A percentile compares a stretch with the other conserved stretches of the same genome.
These are phyloP conservation scores for Actenoides lindsayi DNA, from an alignment of 2,113 vertebrate species.

Conservation along the genomic window DNA sequence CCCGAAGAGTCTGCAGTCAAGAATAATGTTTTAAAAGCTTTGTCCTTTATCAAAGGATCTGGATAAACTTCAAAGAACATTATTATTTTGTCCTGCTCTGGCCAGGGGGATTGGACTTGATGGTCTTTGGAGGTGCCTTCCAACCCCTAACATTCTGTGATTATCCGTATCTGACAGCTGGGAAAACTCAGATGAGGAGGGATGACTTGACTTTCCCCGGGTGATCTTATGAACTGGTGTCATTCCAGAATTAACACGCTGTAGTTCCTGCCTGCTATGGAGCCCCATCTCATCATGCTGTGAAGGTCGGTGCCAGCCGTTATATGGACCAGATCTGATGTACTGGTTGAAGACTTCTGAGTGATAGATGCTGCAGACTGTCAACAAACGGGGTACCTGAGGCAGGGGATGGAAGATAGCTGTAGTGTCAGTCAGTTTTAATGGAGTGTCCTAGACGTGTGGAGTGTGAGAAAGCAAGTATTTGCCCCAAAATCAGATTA, in stretches of 20 bases:
- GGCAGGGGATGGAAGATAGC: not conserved
- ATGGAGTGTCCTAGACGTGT: not conserved
- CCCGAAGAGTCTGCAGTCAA: not conserved
- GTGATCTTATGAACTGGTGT: not conserved
- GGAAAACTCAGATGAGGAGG: not conserved
- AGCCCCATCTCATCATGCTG: not conserved
- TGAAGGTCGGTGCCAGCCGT: not conserved
- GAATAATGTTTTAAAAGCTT: slow-evolving; percentile 38
- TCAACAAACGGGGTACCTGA: not conserved
- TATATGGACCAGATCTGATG: not conserved
- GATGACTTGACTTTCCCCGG: not conserved
- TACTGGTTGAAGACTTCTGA: not conserved
- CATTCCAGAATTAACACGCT: not conserved
- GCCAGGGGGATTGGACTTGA: too few relatives aligned
- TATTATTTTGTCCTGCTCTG: not conserved
- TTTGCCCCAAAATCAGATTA: not conserved
- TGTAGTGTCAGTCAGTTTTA: not conserved
- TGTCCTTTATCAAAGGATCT: slow-evolving; percentile 5
- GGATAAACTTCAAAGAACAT: slow-evolving; percentile 12
- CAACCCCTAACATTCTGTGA: too few relatives aligned
- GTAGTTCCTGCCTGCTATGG: not conserved
- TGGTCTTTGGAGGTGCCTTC: too few relatives aligned
- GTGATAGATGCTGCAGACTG: not conserved
- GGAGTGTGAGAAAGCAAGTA: not conserved
- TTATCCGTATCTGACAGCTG: not conserved